These are phyloP conservation scores for Rhodeus uyekii DNA, from an alignment of 2,797 vertebrate genomes.

Conservation along the genomic window DNA sequence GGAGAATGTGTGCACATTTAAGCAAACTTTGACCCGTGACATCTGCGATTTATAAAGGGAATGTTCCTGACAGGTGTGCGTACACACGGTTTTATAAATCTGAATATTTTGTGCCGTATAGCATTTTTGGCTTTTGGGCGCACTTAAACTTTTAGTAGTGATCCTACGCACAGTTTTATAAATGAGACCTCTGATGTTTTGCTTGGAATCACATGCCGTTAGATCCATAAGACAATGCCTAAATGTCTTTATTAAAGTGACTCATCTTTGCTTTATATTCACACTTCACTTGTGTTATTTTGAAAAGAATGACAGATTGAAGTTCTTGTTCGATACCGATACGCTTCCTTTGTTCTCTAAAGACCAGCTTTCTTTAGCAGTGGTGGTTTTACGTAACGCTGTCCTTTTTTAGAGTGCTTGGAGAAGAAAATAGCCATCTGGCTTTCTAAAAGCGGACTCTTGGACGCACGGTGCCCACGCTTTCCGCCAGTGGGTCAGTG, in stretches of 20 bases:
- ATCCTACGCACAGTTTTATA: too few species aligned
- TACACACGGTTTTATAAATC: too few species aligned
- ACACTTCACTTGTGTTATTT: neutral
- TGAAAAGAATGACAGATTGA: neutral
- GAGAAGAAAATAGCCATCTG: slow-evolving; percentile 76
- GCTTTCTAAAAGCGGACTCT: slow-evolving; percentile 76
- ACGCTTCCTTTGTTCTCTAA: slow-evolving; percentile 27
- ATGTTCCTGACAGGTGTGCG: too few species aligned
- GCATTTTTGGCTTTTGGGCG: too few species aligned
- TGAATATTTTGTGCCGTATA: too few species aligned
- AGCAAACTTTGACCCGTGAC: too few species aligned
- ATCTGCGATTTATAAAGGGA: too few species aligned
- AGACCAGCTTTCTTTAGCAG: slow-evolving; percentile 19
- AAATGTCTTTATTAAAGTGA: neutral
- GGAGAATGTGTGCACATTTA: too few species aligned
- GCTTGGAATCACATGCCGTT: slow-evolving; percentile 2
- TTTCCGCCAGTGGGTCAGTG: slow-evolving; percentile 84
- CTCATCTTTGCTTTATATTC: slow-evolving; percentile 3
- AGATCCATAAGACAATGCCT: neutral
- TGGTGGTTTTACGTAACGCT: slow-evolving; percentile 63
- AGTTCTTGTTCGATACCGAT: neutral
- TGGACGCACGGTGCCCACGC: slow-evolving; percentile 70
- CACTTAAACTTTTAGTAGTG: too few species aligned
- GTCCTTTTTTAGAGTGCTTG: slow-evolving; percentile 52
- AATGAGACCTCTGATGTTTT: too few species aligned